phyloP scores from a whole-genome alignment of 2,888 invertebrate species.

The Eupithecia dodoneata region DNA sequence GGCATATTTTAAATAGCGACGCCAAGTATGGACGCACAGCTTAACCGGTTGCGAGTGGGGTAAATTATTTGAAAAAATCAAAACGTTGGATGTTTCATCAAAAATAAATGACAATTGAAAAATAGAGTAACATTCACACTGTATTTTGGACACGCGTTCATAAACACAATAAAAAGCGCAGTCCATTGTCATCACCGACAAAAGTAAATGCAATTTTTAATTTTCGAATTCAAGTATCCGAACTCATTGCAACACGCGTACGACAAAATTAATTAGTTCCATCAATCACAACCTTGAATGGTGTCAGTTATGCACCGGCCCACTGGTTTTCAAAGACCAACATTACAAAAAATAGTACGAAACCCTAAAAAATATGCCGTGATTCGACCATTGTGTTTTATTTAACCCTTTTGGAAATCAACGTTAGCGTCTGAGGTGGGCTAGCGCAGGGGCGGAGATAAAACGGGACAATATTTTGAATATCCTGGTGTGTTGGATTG shows the following conservation, averaged over 20 bases:
- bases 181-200: conserved; percentile 61
- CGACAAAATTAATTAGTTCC: conserved; percentile 83
- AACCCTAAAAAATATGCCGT: conserved; percentile 63
- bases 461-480: conserved; percentile 75
- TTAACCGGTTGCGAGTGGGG: background rate
- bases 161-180: conserved; percentile 56
- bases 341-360: conserved; percentile 53
- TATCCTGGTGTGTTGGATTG: conserved; percentile 53
- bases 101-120: conserved; percentile 11
- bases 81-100: background rate
- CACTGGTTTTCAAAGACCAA: conserved; percentile 67
- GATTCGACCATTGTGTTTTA: conserved; percentile 75
- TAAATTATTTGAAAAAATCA: background rate
- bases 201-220: conserved; percentile 62
- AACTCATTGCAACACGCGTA: conserved; percentile 66
- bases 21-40: no score
- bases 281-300: conserved; percentile 78
- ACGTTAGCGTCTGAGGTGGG: conserved; percentile 64
- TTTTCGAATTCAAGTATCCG: conserved; percentile 71
- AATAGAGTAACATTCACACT: conserved; percentile 11
- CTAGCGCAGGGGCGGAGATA: conserved; percentile 67
- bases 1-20: no score
- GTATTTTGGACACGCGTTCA: conserved; percentile 17
- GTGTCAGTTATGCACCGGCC: conserved; percentile 70
- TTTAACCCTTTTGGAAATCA: conserved; percentile 64